phyloP scores from a whole-genome alignment of 2,888 invertebrate species.

The Eilema caniola region DNA sequence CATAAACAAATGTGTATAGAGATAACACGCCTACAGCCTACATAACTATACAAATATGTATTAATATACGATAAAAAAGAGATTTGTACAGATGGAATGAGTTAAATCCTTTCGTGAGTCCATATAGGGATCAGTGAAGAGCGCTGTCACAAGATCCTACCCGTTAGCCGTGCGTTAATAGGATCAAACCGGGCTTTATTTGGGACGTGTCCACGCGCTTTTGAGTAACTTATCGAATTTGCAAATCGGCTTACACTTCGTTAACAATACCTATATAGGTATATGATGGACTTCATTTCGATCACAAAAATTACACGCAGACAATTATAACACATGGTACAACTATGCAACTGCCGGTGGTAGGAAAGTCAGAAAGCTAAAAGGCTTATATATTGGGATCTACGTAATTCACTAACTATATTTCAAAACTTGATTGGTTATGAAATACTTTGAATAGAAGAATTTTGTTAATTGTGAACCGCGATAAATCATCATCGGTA shows the following conservation, averaged over 20 bases:
- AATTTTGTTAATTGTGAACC: too few relatives aligned
- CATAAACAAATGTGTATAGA: slow-evolving; percentile 59
- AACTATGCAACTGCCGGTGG: too few relatives aligned
- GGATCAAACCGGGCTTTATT: slow-evolving; percentile 85
- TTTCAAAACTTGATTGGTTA: too few relatives aligned
- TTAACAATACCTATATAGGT: slow-evolving; percentile 64
- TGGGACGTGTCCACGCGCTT: slow-evolving; percentile 83
- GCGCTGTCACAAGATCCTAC: slow-evolving; percentile 77
- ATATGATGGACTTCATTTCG: slow-evolving; percentile 30
- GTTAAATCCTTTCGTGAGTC: slow-evolving; percentile 62
- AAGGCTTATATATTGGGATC: too few relatives aligned
- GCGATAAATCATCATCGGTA: too few relatives aligned
- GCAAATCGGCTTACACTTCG: slow-evolving; percentile 85
- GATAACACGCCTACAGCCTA: slow-evolving; percentile 49
- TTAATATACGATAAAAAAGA: slow-evolving; percentile 50
- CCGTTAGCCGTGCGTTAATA: slow-evolving; percentile 85
- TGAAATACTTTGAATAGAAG: too few relatives aligned
- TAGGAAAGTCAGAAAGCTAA: not conserved
- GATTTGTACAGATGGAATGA: slow-evolving; percentile 57
- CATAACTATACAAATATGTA: slow-evolving; percentile 28
- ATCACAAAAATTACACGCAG: slow-evolving; percentile 11
- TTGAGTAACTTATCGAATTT: slow-evolving; percentile 85
- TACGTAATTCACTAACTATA: too few relatives aligned
- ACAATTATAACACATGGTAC: not conserved
- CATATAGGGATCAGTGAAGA: slow-evolving; percentile 70